A percentile compares a stretch with the other conserved stretches of the same genome.
Evolutionary conservation across 2,888 invertebrate genomes (phyloP).

Genomic region (Scaptomyza cyrtandrae): DNA sequence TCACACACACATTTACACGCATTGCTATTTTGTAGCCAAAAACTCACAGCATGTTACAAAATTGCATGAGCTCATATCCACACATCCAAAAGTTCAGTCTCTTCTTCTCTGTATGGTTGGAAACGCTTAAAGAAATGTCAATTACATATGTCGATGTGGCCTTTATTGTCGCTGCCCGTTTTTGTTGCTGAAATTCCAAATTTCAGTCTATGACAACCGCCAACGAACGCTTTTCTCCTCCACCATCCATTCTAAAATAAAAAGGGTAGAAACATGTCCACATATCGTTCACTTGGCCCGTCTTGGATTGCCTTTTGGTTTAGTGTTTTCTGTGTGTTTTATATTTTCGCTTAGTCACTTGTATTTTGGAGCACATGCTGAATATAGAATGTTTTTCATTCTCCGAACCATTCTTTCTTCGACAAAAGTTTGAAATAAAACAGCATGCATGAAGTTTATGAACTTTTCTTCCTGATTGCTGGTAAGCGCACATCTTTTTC

Average conservation of each 20-base stretch:
- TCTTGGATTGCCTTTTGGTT: slow-evolving; percentile 46
- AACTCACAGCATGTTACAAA: slow-evolving; percentile 53
- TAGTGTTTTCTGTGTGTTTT: slow-evolving; percentile 27
- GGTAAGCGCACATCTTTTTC: slow-evolving; percentile 23
- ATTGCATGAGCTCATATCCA: slow-evolving; percentile 41
- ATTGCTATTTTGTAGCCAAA: slow-evolving; percentile 30
- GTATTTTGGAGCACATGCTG: slow-evolving; percentile 47
- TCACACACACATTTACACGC: not conserved
- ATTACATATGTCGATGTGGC: slow-evolving; percentile 76
- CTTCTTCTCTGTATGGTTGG: slow-evolving; percentile 46
- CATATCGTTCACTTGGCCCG: slow-evolving; percentile 17
- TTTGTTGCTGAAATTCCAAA: slow-evolving; percentile 63
- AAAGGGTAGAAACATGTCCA: slow-evolving; percentile 32
- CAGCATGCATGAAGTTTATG: slow-evolving; percentile 47
- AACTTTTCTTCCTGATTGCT: slow-evolving; percentile 38
- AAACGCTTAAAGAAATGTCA: slow-evolving; percentile 71
- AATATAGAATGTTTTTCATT: slow-evolving; percentile 28
- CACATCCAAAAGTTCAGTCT: slow-evolving; percentile 48
- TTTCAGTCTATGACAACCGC: slow-evolving; percentile 46
- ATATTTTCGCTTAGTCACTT: not conserved
- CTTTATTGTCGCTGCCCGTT: slow-evolving; percentile 34
- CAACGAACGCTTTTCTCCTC: not conserved
- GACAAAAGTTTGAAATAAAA: slow-evolving; percentile 49
- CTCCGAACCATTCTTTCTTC: slow-evolving; percentile 9
- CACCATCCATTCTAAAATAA: not conserved